Conservation (phyloP, 2,797 vertebrate genomes). For the Anguilla obscura region DNA sequence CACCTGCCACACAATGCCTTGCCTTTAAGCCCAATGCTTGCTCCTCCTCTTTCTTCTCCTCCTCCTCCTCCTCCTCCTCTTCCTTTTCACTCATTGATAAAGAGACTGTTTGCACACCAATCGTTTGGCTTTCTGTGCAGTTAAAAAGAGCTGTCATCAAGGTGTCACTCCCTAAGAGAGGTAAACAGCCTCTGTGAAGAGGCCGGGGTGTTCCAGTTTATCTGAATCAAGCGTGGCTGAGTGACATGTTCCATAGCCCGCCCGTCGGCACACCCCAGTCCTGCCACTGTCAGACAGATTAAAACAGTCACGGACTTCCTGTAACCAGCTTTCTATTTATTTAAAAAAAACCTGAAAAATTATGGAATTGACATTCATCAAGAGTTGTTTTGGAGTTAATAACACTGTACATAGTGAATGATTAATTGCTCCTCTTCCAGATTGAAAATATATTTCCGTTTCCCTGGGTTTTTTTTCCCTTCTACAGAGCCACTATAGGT, state of each 20-base stretch:
- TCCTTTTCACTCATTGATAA: conserved; percentile 27
- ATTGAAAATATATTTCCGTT: not conserved
- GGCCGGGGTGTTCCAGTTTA: not conserved
- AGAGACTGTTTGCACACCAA: conserved; percentile 35
- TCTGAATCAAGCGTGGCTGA: not conserved
- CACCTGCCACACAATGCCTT: conserved; percentile 26
- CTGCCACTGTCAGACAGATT: too few relatives aligned
- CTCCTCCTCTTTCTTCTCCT: not conserved
- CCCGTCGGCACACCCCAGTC: too few relatives aligned
- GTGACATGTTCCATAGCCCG: conserved; percentile 17
- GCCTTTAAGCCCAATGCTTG: conserved; percentile 32
- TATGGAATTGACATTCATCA: too few relatives aligned
- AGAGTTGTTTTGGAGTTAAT: too few relatives aligned
- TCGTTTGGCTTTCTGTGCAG: conserved; percentile 26
- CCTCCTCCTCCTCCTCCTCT: not conserved
- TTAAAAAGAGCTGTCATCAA: conserved; percentile 33
- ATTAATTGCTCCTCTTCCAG: too few relatives aligned
- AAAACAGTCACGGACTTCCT: too few relatives aligned
- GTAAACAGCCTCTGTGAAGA: conserved; percentile 11
- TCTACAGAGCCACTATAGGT: not conserved
- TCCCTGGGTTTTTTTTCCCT: not conserved
- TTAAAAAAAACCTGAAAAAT: not conserved
- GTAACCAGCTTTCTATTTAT: too few relatives aligned
- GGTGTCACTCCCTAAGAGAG: conserved; percentile 24
- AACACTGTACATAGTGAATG: too few relatives aligned